A percentile compares a stretch with the other conserved stretches of the same genome.
Conservation (phyloP, 2,888 invertebrate species). For the Dynastes hyllus region DNA sequence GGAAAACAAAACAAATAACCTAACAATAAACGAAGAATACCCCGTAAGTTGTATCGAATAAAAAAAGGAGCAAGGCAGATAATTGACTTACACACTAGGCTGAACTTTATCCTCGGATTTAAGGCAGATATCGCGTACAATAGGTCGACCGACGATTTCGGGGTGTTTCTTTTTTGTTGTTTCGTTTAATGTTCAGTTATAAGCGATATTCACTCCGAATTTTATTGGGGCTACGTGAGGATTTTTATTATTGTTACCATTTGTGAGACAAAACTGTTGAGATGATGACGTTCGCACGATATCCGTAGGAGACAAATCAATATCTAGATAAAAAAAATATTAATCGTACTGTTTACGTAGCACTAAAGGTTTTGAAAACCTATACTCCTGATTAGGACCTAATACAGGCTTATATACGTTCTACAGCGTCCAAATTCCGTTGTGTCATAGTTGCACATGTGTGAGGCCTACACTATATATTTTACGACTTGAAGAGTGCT, state of each 20-base stretch:
- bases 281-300: conserved; percentile 28
- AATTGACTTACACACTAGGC: conserved; percentile 47
- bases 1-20: conserved; percentile 40
- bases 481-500: too few species aligned
- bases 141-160: conserved; percentile 26
- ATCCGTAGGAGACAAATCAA: neutral
- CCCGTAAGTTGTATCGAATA: conserved; percentile 42
- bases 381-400: too few species aligned
- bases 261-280: neutral
- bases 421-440: too few species aligned
- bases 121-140: conserved; percentile 46
- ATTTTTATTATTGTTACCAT: conserved; percentile 39
- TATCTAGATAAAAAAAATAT: neutral
- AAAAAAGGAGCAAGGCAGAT: conserved; percentile 35
- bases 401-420: too few species aligned
- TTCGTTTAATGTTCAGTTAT: conserved; percentile 37
- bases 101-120: conserved; percentile 47
- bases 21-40: conserved; percentile 32
- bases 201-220: conserved; percentile 44
- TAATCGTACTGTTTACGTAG: too few species aligned
- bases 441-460: too few species aligned
- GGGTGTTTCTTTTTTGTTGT: conserved; percentile 38
- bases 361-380: too few species aligned
- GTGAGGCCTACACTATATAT: too few species aligned
- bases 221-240: conserved; percentile 40